Base-by-base conservation (phyloP, 2,797 vertebrate genomes). In the Onychomys torridus region DNA sequence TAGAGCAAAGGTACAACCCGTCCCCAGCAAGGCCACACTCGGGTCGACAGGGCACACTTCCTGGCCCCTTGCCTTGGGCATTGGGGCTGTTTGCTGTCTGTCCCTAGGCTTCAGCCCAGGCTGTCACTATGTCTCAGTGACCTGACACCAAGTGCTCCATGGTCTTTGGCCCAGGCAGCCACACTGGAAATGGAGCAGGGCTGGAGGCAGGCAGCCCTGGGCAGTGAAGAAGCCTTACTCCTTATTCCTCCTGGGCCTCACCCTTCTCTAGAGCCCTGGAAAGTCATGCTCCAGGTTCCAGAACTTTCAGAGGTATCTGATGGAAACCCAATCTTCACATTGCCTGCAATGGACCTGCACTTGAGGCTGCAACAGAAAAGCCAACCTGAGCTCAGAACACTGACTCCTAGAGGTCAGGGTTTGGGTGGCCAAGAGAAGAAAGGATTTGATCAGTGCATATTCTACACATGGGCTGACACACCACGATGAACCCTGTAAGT, bases 181-280 rank as follows among this genome's bases (percentile, higher is more conserved):
- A 1, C 4, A 1, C 11, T 6, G 40, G 21, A 11, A 34, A 43
- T 8, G 52, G 11, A 0, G 8, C 16, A 6, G 9, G 43, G 37
- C 13, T 13, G 29, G 1, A 37, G 85, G 23, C 1, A 37, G 84
- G 59, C 0, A 37, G 46, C 61, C 57, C 81, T 0, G 0, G 43
- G 40, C 4, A 46, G 23, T 14, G 16, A 76, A 76, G 59, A 13
- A 29, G 9, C 40, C 79, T 82, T 23, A 10, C 17, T 6, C 55
- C 23, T 0, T 21, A 19, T 2, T 23, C 87, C 83, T 10, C 46
- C 9, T 6, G 1, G 14, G 17, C n/a, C 67, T 11, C 14, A 57
- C n/a, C 86, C 86, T n/a, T 55, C 21, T 37, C 43, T 21, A 55
- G 78, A 3, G 16, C 61, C 32, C 49, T 11, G 3, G 16, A 5